Evolutionary conservation across 2,113 vertebrate species (phyloP), one percentile per base, ranked within the genome.

Genomic region (Micronycteris hirsuta): DNA sequence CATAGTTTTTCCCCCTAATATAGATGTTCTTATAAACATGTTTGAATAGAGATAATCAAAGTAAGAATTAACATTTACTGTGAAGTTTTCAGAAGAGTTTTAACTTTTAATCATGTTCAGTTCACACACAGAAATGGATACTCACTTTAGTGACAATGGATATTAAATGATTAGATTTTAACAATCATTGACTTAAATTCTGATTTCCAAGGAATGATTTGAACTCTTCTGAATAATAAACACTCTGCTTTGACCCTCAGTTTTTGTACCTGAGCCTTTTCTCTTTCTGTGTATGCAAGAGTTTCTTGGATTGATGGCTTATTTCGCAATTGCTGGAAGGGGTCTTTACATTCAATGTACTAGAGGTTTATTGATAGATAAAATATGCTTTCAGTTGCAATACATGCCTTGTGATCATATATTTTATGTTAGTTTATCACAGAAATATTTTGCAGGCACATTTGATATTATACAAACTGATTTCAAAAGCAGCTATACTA

Each of bases 361-460:
- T 92, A 43, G 24, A 91, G 54, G 15, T 67, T 96, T 94, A 93
- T 47, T 52, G 63, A 12, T 86, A 86, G 16, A 47, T 92, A n/a
- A 86, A 89, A 93, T 90, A 90, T 38, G 67, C 12, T 84, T 31
- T 78, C 22, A 86, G 36, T 61, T 83, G 4, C 2, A 84, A 67
- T 41, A 45, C 2, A 33, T 89, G 31, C 3, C 43, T 77, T 93
- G 28, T 63, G 86, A 91, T 96, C 36, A 89, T 41, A 41, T 81
- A 81, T 84, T 96, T 91, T 68, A 31, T 86, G 52, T 89, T 96
- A 82, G 41, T 61, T 96, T 80, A 56, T 33, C 47, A 86, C 58
- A 89, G 82, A 67, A 74, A 16, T 86, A 93, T 86, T 97, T 92
- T 87, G 38, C 12, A 87, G 43, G n/a, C 49, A 45, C 63, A 74